These are phyloP conservation scores for Ectropis crepuscularia DNA, from an alignment of 2,888 invertebrate genomes.

Conservation along the genomic window DNA sequence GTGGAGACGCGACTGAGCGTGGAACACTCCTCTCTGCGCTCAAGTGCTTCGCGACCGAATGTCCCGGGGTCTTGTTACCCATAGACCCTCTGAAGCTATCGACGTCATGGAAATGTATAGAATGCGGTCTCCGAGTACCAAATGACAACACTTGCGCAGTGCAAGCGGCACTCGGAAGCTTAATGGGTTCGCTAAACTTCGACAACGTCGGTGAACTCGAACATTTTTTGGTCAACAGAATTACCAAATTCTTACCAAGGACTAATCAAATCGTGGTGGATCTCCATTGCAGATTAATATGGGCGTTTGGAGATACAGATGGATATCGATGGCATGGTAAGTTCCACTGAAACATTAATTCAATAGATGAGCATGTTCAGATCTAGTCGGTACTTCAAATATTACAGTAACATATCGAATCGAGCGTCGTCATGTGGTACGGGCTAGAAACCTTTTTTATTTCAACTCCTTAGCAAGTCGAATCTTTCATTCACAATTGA, in stretches of 20 bases:
- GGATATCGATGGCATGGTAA: conserved; percentile 86
- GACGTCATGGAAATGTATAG: conserved; percentile 85
- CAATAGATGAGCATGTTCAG: too few relatives aligned
- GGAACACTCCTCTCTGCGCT: conserved; percentile 85
- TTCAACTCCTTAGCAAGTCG: not conserved
- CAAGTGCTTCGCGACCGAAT: conserved; percentile 80
- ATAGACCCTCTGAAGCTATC: conserved; percentile 80
- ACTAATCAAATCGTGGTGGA: conserved; percentile 86
- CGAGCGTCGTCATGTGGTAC: too few relatives aligned
- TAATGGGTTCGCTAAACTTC: conserved; percentile 79
- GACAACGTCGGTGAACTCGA: conserved; percentile 82
- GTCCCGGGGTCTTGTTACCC: conserved; percentile 84
- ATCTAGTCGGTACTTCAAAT: not conserved
- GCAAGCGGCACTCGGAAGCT: conserved; percentile 82
- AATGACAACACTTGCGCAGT: conserved; percentile 78
- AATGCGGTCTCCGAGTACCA: conserved; percentile 79
- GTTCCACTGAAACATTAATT: conserved; percentile 28
- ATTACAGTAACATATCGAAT: too few relatives aligned
- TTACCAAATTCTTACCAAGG: conserved; percentile 82
- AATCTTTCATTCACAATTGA: not conserved
- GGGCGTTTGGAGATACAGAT: conserved; percentile 84
- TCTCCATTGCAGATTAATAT: conserved; percentile 86
- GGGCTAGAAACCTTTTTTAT: too few relatives aligned
- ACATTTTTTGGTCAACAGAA: conserved; percentile 81
- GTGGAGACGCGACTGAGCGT: conserved; percentile 87